A percentile compares a stretch with the other conserved stretches of the same genome.
Evolutionary conservation across 2,113 vertebrate species (phyloP).

Genomic region (Nothoprocta perdicaria): DNA sequence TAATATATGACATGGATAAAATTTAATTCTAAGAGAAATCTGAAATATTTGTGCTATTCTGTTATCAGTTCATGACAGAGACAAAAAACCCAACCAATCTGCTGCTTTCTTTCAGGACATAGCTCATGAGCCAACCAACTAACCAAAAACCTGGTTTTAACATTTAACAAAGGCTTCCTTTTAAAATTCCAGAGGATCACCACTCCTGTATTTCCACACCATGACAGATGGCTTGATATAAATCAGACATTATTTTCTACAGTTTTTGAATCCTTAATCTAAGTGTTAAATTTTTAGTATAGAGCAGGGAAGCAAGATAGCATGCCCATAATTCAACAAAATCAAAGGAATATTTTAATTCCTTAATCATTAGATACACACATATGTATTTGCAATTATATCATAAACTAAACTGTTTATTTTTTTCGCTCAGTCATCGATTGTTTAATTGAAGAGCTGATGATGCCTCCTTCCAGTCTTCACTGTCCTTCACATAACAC

Average conservation of each 20-base stretch:
- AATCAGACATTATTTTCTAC: background rate
- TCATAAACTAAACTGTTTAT: background rate
- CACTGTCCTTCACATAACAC: background rate
- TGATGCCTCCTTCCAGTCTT: background rate
- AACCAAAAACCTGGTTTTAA: background rate
- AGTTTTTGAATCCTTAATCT: background rate
- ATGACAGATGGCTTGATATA: background rate
- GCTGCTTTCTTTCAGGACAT: background rate
- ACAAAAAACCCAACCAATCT: no score
- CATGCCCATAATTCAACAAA: background rate
- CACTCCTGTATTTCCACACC: no score
- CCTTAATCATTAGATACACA: background rate
- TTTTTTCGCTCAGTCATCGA: accelerated
- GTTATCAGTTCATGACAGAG: background rate
- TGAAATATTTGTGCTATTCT: background rate
- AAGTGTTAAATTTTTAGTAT: background rate
- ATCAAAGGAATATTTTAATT: background rate
- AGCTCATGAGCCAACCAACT: background rate
- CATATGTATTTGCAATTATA: no score
- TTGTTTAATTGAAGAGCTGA: background rate
- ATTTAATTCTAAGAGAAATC: background rate
- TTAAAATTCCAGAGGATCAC: background rate
- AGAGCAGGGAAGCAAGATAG: background rate
- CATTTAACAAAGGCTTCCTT: background rate
- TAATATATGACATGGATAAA: background rate